Evolutionary conservation across 2,113 vertebrate species (phyloP).

Genomic region (Quiscalus mexicanus): DNA sequence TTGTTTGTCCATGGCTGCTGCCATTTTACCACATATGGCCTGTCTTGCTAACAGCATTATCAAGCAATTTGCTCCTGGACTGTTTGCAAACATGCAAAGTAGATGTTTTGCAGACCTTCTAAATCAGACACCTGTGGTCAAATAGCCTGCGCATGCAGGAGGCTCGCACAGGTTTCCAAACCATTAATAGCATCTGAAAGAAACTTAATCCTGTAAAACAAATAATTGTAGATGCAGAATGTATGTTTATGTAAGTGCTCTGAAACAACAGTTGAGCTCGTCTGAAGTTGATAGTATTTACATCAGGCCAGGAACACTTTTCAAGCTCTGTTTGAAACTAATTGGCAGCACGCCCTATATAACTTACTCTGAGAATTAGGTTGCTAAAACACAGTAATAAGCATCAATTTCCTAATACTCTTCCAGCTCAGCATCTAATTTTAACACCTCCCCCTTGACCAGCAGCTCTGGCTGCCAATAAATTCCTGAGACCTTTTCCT

Average conservation of each 20-base stretch:
- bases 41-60: background rate
- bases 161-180: background rate
- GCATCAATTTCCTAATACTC: background rate
- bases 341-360: background rate
- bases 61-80: background rate
- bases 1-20: background rate
- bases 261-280: background rate
- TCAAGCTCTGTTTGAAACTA: background rate
- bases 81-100: background rate
- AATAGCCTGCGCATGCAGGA: background rate
- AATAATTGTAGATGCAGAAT: background rate
- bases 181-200: background rate
- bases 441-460: background rate
- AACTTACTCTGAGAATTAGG: background rate
- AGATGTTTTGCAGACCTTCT: background rate
- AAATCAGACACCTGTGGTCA: background rate
- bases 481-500: background rate
- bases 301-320: background rate
- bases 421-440: background rate
- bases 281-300: background rate
- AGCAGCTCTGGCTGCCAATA: background rate
- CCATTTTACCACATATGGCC: background rate
- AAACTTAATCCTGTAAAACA: background rate
- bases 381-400: background rate
- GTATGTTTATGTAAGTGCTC: background rate